phyloP scores from a whole-genome alignment of 2,113 vertebrate genomes.

The Oceanites oceanicus region DNA sequence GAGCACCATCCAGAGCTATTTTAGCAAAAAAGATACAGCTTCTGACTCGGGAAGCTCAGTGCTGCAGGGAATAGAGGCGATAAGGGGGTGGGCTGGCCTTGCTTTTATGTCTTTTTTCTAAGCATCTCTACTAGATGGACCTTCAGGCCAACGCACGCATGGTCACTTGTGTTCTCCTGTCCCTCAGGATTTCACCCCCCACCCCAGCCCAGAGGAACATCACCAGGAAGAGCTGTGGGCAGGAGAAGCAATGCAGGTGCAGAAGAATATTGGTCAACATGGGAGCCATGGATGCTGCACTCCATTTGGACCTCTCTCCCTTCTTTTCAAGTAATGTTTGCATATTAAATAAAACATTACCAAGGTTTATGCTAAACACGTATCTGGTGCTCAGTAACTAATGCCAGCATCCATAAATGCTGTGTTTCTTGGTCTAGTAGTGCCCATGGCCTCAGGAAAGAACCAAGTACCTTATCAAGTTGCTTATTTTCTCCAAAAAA shows the following conservation, averaged over 20 bases:
- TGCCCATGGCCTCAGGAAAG: fast-evolving
- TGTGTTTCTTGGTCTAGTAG: not conserved
- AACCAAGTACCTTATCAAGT: not conserved
- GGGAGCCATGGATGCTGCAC: fast-evolving
- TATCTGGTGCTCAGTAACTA: not conserved
- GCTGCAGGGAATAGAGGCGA: not conserved
- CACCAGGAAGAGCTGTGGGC: not conserved
- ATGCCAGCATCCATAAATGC: not conserved
- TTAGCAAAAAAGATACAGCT: not conserved
- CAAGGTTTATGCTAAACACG: not conserved
- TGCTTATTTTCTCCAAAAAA: not conserved
- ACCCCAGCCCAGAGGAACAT: not conserved
- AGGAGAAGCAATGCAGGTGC: not conserved
- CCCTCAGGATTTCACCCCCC: not conserved
- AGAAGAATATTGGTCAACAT: not conserved
- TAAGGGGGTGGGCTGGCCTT: not conserved
- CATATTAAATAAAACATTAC: not conserved
- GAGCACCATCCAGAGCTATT: not conserved
- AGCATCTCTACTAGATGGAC: not conserved
- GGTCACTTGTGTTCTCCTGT: not conserved
- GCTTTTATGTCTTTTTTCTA: not conserved
- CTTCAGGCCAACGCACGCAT: not conserved
- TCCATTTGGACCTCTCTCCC: not conserved
- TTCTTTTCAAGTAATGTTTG: not conserved
- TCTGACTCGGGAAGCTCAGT: not conserved